A percentile compares a stretch with the other conserved stretches of the same genome.
Evolutionary conservation across 2,113 vertebrate species (phyloP).

Genomic region (Colinus virginianus): DNA sequence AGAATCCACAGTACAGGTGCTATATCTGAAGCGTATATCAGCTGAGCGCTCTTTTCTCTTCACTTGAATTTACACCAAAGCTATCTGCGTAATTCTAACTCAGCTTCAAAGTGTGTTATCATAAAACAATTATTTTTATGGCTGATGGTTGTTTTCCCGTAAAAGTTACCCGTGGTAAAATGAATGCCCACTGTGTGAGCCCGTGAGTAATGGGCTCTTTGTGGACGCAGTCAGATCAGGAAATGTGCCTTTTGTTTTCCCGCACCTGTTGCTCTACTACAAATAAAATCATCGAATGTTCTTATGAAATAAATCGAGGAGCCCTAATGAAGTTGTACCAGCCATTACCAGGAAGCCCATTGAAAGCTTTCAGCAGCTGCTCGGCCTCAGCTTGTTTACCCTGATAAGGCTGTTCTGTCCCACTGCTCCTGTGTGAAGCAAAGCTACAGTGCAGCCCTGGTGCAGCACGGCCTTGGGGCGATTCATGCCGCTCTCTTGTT

Average conservation of each 20-base stretch:
- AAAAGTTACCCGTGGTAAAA: neutral
- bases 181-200: neutral
- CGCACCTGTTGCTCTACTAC: conserved; percentile 54
- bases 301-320: conserved; percentile 55
- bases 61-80: neutral
- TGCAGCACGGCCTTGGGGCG: neutral
- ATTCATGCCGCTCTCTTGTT: neutral
- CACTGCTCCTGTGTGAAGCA: neutral
- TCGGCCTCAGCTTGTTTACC: neutral
- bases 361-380: conserved; percentile 58
- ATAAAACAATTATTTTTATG: neutral
- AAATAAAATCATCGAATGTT: conserved; percentile 56
- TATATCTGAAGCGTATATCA: neutral
- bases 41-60: neutral
- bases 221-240: conserved; percentile 39
- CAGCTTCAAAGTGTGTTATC: neutral
- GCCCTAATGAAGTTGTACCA: conserved; percentile 58
- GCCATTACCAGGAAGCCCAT: conserved; percentile 57
- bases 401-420: conserved; percentile 28
- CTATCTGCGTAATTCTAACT: neutral
- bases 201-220: conserved; percentile 41
- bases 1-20: too few species aligned
- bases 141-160: neutral
- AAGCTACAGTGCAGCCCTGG: neutral
- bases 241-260: conserved; percentile 55